A percentile compares a stretch with the other conserved stretches of the same genome.
Conservation (phyloP, 1,140 invertebrate species). For the Lordiphosa clarofinis region DNA sequence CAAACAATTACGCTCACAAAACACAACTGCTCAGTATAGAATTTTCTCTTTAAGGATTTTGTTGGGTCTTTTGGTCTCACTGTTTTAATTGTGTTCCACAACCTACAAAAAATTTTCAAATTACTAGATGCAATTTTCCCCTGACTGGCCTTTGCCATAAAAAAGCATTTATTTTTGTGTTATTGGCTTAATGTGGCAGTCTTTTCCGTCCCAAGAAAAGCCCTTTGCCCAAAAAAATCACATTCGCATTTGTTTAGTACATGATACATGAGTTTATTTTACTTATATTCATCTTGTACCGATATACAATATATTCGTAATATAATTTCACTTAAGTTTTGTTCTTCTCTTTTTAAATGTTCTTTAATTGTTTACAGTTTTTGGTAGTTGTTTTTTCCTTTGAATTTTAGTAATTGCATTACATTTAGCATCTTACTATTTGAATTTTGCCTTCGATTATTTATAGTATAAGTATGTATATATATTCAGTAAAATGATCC, state of each 20-base stretch:
- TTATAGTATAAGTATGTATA: conserved; percentile 49
- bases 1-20: too few species aligned
- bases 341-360: conserved; percentile 23
- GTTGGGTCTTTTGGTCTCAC: too few species aligned
- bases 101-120: too few species aligned
- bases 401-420: conserved; percentile 68
- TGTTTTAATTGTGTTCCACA: too few species aligned
- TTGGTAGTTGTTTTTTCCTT: conserved; percentile 30
- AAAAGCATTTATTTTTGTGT: too few species aligned
- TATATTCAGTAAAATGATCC: conserved; percentile 76
- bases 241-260: conserved; percentile 57
- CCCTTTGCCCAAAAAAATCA: not conserved
- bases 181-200: too few species aligned
- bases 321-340: conserved; percentile 73
- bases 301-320: conserved; percentile 78
- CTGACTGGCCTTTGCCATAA: too few species aligned
- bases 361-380: conserved; percentile 37
- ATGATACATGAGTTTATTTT: conserved; percentile 77
- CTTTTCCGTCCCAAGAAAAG: too few species aligned
- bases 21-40: too few species aligned
- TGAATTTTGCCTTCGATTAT: conserved; percentile 44
- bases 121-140: too few species aligned
- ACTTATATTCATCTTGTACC: conserved; percentile 74
- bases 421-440: conserved; percentile 53
- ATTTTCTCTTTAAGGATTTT: too few species aligned